Base-by-base conservation (phyloP, 2,888 invertebrate genomes). In the Dasysyrphus tricinctus region DNA sequence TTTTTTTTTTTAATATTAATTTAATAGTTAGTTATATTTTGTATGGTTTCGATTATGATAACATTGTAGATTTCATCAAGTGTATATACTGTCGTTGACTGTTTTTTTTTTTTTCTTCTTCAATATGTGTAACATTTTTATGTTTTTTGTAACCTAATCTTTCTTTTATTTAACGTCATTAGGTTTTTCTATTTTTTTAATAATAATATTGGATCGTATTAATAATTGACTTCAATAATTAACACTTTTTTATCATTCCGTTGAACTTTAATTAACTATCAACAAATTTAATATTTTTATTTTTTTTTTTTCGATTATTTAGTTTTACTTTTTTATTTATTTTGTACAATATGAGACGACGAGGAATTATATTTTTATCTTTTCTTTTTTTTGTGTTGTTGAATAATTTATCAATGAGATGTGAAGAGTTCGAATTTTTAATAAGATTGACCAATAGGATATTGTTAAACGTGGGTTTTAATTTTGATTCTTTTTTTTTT, bases 221-320 rank as follows among this genome's bases (percentile, higher is more conserved):
- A 37, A 37, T 85, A 85, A 85, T 85, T 85, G 84, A 85, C 84
- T 69, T 73, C 39, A 81, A 85, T 81, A 85, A 81, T 85, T 85
- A 81, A 85, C 81, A 81, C 73, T 76, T 80, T 76, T 80, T 80
- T 54, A 80, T 69, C 69, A 19, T 57, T 63, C 37, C 44, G 57
- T 69, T 70, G 56, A 73, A 59, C 54, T 57, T 42, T 73, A 42
- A 24, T 59, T 80, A 63, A 75, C 73, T 29, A 61, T 81, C 77
- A 74, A 85, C 63, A 73, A 51, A 24, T 74, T 69, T 73, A 72
- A 80, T 51, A 67, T 61, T 75, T 59, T 63, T 51, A 42, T 29
- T 56, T 63, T 51, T 49, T 37, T 47, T 42, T 44, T 37, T 59
- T 49, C 3, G 16, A 29, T 29, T 61, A 49, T 61, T 61, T 49